Percentiles rank a stretch among this genome's conserved stretches.
phyloP scores from a whole-genome alignment of 1,140 invertebrate genomes.

The Bathynomus jamesi region DNA sequence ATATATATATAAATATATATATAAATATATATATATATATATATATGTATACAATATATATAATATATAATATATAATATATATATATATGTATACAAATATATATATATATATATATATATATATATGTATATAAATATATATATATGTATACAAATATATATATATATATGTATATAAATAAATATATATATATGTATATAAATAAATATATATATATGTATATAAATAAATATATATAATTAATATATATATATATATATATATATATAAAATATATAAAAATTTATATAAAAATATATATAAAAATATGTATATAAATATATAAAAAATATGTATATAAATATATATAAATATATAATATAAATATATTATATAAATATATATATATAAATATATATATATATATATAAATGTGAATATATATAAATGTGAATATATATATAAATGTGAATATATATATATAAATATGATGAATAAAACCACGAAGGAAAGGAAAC shows the following conservation, averaged over 20 bases:
- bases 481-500: no score
- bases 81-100: neutral
- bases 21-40: neutral
- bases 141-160: neutral
- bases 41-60: neutral
- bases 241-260: neutral
- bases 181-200: neutral
- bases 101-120: neutral
- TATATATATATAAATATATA: neutral
- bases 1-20: neutral
- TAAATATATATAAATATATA: neutral
- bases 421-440: neutral
- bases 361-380: no score
- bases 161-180: neutral
- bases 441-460: neutral
- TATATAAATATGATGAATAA: neutral
- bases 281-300: neutral
- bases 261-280: no score
- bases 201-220: neutral
- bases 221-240: neutral
- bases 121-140: neutral
- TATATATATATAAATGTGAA: neutral
- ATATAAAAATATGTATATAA: neutral
- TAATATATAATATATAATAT: neutral
- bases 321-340: no score